Evolutionary conservation across 2,113 vertebrate species (phyloP), one percentile per base, ranked within the genome.

Genomic region (Nesogale talazaci): DNA sequence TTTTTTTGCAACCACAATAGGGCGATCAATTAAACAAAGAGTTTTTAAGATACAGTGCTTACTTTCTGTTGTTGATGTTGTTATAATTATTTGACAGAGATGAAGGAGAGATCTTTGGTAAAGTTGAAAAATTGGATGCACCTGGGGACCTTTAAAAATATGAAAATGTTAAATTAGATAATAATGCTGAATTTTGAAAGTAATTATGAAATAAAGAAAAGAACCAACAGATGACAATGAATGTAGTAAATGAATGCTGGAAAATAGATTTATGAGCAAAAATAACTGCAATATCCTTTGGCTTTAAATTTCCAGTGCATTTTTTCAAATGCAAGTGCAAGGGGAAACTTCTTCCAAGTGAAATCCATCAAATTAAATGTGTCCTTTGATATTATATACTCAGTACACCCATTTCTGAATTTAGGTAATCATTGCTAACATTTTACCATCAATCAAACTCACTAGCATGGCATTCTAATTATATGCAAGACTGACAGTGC

Each of bases 11-110:
- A 96, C 90, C 95, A 97, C 85, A 97, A 82, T 46, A 92, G 76
- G 97, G 96, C 12, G n/a, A 97, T 96, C 94, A 95, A 97, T 97
- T 94, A 97, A 96, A 97, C 88, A 97, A 97, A 97, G 94, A 96
- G 84, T 93, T 97, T 96, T 98, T 97, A 98, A 98, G 97, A 97
- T 97, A 96, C 95, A 96, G 97, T 98, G 98, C 99, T 99, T 99
- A 99, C 99, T 99, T 99, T 99, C 99, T 99, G 99, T 99, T 99
- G 99, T 99, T 99, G 99, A 99, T 99, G 99, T 98, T 99, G 99
- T 99, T 99, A 99, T 99, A 99, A 99, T 99, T 99, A 99, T 99
- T 99, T 99, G 99, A 99, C 97, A 99, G 99, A 98, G 99, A 99
- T 99, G 99, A 98, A 98, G 99, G 98, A 98, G 99, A 99, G 98